Evolutionary conservation across 64 coral and sea anemone genomes (phyloP).

Genomic region (Astreopora myriophthalma): DNA sequence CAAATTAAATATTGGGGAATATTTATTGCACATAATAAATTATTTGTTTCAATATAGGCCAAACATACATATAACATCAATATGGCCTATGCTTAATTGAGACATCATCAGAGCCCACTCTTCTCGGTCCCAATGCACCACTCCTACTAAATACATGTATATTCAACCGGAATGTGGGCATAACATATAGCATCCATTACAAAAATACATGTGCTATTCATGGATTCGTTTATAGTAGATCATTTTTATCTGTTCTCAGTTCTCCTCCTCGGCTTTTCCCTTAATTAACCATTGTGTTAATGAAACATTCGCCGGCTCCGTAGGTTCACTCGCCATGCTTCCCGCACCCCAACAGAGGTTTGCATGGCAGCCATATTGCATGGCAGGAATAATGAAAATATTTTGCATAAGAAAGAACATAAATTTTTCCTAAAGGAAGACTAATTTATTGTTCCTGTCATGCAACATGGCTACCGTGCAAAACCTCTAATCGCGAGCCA

Average conservation of each 20-base stretch:
- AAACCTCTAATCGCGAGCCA: neutral
- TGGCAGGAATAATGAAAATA: no score
- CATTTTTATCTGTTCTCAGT: neutral
- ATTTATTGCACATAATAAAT: neutral
- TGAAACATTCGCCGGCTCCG: neutral
- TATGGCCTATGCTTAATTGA: neutral
- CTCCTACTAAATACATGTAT: neutral
- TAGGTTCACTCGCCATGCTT: neutral
- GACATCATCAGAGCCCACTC: neutral
- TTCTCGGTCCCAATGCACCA: neutral
- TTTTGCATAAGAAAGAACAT: no score
- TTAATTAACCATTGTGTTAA: neutral
- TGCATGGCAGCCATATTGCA: neutral
- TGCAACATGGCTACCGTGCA: neutral
- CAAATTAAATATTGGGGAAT: no score
- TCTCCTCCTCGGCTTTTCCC: neutral
- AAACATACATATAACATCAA: neutral
- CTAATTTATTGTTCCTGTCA: neutral
- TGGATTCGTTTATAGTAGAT: neutral
- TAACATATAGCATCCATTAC: slow-evolving; percentile 2
- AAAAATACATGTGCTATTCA: neutral
- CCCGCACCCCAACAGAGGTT: neutral
- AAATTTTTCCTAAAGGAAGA: neutral
- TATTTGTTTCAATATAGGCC: neutral
- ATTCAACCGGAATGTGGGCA: neutral